phyloP scores from a whole-genome alignment of 1,140 invertebrate species.

The Hylyphantes graminicola region DNA sequence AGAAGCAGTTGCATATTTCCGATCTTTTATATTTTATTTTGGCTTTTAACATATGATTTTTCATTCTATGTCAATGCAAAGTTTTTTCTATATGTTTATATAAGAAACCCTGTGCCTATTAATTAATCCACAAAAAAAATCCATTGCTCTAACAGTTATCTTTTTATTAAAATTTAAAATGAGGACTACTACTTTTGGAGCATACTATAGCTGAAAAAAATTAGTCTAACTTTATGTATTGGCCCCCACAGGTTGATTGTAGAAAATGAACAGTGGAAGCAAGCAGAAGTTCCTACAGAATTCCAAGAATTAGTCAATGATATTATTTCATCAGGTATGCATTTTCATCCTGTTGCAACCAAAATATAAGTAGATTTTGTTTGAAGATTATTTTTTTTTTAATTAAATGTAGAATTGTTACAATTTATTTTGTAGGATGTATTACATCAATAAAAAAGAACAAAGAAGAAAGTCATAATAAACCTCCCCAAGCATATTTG shows the following conservation, averaged over 20 bases:
- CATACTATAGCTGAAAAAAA: too few species aligned
- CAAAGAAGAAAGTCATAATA: background rate
- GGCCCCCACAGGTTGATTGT: constrained; percentile 73
- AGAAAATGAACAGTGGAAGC: constrained; percentile 93
- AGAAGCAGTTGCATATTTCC: too few species aligned
- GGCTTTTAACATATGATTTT: too few species aligned
- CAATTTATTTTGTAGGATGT: constrained; percentile 29
- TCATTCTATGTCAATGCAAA: too few species aligned
- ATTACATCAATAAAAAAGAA: constrained; percentile 47
- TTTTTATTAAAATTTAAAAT: background rate
- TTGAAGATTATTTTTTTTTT: too few species aligned
- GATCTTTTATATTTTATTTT: too few species aligned
- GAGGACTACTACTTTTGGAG: background rate
- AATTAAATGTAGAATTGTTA: background rate
- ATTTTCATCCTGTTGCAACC: background rate
- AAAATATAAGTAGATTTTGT: too few species aligned
- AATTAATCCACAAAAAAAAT: too few species aligned
- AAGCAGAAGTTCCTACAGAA: constrained; percentile 88
- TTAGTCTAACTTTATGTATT: constrained; percentile 9
- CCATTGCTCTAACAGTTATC: too few species aligned
- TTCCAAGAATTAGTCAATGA: constrained; percentile 85
- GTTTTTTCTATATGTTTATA: too few species aligned
- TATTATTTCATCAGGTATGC: constrained; percentile 73
- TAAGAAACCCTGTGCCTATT: too few species aligned
- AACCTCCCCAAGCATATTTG: constrained; percentile 67